Conservation (phyloP, 2,113 vertebrate species). For the Thamnaconus septentrionalis region DNA sequence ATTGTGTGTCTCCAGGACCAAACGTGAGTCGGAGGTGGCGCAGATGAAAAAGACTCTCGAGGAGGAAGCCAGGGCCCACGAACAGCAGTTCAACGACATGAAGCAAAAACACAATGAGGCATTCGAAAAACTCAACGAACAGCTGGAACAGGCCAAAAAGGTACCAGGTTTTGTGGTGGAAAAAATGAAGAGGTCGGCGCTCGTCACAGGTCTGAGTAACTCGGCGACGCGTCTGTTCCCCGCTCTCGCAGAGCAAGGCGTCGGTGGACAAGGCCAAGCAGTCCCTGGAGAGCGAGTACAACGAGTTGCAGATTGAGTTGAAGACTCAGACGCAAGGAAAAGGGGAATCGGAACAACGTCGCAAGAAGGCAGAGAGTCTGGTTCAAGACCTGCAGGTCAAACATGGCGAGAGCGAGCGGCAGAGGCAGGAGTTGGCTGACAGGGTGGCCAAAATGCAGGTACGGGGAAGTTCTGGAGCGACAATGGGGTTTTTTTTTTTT, state of each 20-base stretch:
- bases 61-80: conserved; percentile 87
- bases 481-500: neutral
- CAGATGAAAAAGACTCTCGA: conserved; percentile 91
- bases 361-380: conserved; percentile 90
- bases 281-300: conserved; percentile 87
- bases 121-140: conserved; percentile 92
- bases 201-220: neutral
- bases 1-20: conserved; percentile 73
- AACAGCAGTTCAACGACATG: conserved; percentile 90
- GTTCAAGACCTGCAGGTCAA: conserved; percentile 93
- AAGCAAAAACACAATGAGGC: conserved; percentile 93
- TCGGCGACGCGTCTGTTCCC: too few species aligned
- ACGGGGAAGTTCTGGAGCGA: neutral
- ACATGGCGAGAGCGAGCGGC: conserved; percentile 82
- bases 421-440: conserved; percentile 81
- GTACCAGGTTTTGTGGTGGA: conserved; percentile 59
- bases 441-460: conserved; percentile 91
- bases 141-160: conserved; percentile 93
- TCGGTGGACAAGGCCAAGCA: conserved; percentile 94
- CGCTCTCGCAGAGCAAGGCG: conserved; percentile 82
- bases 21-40: conserved; percentile 91
- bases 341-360: conserved; percentile 87
- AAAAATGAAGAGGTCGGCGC: neutral
- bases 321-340: conserved; percentile 86
- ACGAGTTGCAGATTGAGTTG: conserved; percentile 89